Base-by-base conservation (phyloP, 2,888 invertebrate genomes). In the Silvanus unidentatus region DNA sequence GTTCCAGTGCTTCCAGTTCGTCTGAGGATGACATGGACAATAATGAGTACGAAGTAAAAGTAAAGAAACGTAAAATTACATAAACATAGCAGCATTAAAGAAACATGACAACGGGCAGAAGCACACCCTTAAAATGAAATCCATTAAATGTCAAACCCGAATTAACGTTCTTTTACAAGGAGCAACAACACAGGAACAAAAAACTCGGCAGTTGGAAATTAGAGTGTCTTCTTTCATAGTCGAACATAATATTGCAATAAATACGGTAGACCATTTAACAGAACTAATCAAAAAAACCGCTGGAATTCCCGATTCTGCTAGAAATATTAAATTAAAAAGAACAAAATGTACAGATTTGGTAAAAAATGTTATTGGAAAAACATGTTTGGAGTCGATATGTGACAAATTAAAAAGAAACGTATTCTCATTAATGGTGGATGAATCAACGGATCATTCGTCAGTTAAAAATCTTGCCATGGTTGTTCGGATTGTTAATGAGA, bases 191-290 rank as follows among this genome's bases (percentile, higher is more conserved):
- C n/a, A n/a, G n/a, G n/a, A n/a, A n/a, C n/a, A n/a, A n/a, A n/a
- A n/a, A n/a, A n/a, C n/a, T n/a, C n/a, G n/a, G n/a, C n/a, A n/a
- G n/a, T n/a, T n/a, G n/a, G n/a, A n/a, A n/a, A n/a, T n/a, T n/a
- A n/a, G n/a, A n/a, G n/a, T 22, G 8, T 22, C 22, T 22, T 14
- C 43, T 28, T 53, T 52, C 39, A 40, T 56, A 11, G 40, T 44
- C 6, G 48, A 56, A 32, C 54, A 55, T 30, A 53, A 56, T 44
- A 27, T 54, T 37, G 16, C 50, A 11, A 47, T 54, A 22, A 42
- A 42, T 29, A 14, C 46, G 6, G 15, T 40, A 11, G 49, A 54
- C 15, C 54, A 56, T 40, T 42, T 56, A 11, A 22, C 44, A 11
- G 16, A 50, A 47, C 34, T 47, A 14, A 39, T 54, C 10, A 32